A percentile compares a stretch with the other conserved stretches of the same genome.
Evolutionary conservation across 2,797 vertebrate species (phyloP).

Genomic region (Eulemur albifrons): DNA sequence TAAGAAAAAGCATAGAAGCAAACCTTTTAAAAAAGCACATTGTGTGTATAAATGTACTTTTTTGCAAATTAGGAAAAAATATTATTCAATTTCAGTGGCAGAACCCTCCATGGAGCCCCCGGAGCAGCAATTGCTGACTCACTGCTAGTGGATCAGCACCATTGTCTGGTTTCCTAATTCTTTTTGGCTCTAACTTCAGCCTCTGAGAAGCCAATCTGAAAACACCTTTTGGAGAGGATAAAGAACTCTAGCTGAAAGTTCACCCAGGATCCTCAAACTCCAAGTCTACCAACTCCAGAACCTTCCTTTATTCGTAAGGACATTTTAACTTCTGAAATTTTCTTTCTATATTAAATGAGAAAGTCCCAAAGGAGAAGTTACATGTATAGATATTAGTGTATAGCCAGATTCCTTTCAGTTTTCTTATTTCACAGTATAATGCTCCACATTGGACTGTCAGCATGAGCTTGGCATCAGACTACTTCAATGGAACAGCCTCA

Average conservation of each 20-base stretch:
- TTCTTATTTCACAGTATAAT: background rate
- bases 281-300: background rate
- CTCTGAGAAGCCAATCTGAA: background rate
- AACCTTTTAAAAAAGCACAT: background rate
- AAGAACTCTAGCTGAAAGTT: background rate
- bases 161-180: background rate
- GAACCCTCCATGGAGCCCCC: background rate
- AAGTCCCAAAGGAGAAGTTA: background rate
- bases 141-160: background rate
- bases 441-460: accelerated
- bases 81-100: background rate
- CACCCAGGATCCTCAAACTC: background rate
- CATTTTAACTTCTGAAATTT: background rate
- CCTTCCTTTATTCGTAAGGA: background rate
- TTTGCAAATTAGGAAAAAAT: background rate
- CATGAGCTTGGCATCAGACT: background rate
- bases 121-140: background rate
- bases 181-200: background rate
- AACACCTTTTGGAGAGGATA: background rate
- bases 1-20: background rate
- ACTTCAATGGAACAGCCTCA: background rate
- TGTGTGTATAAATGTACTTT: background rate
- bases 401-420: background rate
- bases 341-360: background rate
- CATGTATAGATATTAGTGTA: background rate